Conservation (phyloP, 2,797 vertebrate species). For the Morelia viridis region DNA sequence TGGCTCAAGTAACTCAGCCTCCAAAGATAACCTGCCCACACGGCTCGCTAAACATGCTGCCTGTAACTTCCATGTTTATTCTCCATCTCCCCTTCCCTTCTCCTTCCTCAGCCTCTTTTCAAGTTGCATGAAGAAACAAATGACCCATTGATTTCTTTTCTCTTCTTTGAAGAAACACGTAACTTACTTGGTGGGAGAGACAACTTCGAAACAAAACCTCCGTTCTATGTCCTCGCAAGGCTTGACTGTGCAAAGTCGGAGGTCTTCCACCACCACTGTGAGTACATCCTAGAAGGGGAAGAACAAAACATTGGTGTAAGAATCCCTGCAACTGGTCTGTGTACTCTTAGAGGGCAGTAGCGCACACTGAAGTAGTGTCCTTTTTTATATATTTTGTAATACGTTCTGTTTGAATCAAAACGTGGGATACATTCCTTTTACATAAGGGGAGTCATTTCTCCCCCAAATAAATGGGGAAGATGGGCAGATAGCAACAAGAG, state of each 20-base stretch:
- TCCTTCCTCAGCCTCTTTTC: background rate
- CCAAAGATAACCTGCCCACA: background rate
- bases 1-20: background rate
- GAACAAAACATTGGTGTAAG: background rate
- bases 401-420: background rate
- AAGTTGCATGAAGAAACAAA: background rate
- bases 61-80: background rate
- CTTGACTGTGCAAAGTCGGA: slow-evolving; percentile 93
- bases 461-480: no score
- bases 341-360: background rate
- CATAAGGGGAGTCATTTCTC: no score
- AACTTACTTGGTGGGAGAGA: slow-evolving; percentile 95
- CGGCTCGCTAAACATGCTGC: background rate
- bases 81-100: background rate
- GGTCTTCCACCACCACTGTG: slow-evolving; percentile 95
- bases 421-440: background rate
- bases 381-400: background rate
- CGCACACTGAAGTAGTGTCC: no score
- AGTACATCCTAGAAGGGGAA: slow-evolving; percentile 78
- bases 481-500: no score
- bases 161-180: background rate
- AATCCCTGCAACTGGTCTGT: background rate
- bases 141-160: no score
- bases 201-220: slow-evolving; percentile 97
- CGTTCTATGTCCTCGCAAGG: slow-evolving; percentile 96